Conservation (phyloP, 2,113 vertebrate species). For the Ailuropoda melanoleuca region DNA sequence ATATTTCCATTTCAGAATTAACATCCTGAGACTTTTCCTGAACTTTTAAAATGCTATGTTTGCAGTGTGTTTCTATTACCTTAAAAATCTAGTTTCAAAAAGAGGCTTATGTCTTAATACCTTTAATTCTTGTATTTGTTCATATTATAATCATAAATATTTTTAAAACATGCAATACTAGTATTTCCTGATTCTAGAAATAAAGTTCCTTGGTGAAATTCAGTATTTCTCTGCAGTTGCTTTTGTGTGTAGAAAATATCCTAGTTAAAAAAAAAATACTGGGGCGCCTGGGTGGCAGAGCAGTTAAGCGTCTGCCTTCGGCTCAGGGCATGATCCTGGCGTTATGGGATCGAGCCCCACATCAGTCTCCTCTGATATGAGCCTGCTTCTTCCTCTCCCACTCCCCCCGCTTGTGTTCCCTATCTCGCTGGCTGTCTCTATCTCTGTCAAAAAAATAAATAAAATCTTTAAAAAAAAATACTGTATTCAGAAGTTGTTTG, state of each 20-base stretch:
- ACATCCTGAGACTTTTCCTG: neutral
- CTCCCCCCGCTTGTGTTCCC: too few species aligned
- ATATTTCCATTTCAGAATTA: neutral
- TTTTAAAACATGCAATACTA: neutral
- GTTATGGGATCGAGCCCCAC: too few species aligned
- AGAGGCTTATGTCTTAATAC: neutral
- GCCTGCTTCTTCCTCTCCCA: too few species aligned
- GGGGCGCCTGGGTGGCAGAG: too few species aligned
- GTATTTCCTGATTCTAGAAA: neutral
- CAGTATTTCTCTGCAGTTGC: neutral
- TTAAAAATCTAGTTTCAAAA: neutral
- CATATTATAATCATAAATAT: neutral
- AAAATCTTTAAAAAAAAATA: neutral
- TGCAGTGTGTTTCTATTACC: neutral
- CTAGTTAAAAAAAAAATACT: neutral
- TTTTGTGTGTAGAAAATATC: neutral
- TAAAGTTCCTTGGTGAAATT: neutral
- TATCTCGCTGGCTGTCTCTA: too few species aligned
- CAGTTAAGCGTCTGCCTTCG: too few species aligned
- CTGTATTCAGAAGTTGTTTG: neutral
- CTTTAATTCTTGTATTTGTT: neutral
- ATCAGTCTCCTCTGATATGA: too few species aligned
- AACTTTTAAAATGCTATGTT: neutral
- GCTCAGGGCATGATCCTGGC: too few species aligned
- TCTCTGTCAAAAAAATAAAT: too few species aligned